A percentile compares a stretch with the other conserved stretches of the same genome.
Evolutionary conservation across 2,888 invertebrate species (phyloP).

Genomic region (Dromius quadrimaculatus): DNA sequence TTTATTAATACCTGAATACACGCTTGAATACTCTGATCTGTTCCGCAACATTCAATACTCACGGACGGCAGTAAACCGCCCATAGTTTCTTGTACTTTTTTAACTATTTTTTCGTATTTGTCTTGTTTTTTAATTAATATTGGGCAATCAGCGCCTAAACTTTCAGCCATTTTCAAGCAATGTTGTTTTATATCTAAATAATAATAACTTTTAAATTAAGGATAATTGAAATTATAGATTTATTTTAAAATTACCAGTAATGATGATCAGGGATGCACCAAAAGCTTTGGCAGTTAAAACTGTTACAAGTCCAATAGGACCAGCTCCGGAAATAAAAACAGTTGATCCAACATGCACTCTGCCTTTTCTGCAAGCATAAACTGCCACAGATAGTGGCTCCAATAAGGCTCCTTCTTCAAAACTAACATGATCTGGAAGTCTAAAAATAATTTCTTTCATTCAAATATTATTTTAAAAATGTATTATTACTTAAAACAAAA

Average conservation of each 20-base stretch:
- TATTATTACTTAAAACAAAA: conserved; percentile 82
- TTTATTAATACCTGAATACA: conserved; percentile 82
- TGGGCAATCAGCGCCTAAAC: conserved; percentile 81
- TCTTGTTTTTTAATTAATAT: conserved; percentile 71
- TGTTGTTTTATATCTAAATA: conserved; percentile 76
- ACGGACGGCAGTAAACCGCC: conserved; percentile 78
- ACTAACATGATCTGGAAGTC: conserved; percentile 88
- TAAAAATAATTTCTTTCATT: conserved; percentile 63
- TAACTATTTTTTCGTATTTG: conserved; percentile 72
- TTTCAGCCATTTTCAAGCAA: conserved; percentile 80
- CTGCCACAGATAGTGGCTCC: conserved; percentile 93
- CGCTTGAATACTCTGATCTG: conserved; percentile 79
- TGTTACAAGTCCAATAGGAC: conserved; percentile 89
- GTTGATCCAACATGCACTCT: conserved; percentile 78
- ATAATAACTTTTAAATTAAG: neutral
- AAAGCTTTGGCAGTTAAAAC: conserved; percentile 85
- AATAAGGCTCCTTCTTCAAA: conserved; percentile 94
- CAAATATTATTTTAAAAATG: neutral
- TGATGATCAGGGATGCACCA: conserved; percentile 83
- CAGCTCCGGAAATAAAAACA: conserved; percentile 85
- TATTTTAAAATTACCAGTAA: conserved; percentile 73
- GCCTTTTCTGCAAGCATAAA: conserved; percentile 92
- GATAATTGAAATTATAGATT: conserved; percentile 11
- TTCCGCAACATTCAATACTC: conserved; percentile 91
- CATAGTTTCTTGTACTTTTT: conserved; percentile 72